Conservation (phyloP, 2,888 invertebrate genomes). For the Pecten maximus region DNA sequence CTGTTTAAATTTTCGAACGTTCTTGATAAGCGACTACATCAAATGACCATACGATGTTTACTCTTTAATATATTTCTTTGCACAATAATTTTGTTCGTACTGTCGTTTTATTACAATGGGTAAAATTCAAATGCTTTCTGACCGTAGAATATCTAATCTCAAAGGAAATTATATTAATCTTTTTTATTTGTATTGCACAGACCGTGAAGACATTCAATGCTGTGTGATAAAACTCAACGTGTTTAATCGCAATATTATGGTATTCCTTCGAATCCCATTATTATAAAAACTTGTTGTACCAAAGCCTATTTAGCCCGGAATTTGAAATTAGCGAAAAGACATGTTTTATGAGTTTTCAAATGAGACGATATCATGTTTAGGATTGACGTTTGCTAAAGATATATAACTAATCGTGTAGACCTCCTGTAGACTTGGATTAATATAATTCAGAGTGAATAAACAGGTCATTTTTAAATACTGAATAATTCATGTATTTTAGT, state of each 20-base stretch:
- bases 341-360: neutral
- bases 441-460: neutral
- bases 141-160: no score
- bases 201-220: neutral
- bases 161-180: no score
- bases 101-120: no score
- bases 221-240: neutral
- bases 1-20: no score
- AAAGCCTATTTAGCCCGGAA: neutral
- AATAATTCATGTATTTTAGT: conserved; percentile 16
- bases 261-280: neutral
- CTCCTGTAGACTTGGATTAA: neutral
- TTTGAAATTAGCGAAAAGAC: neutral
- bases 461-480: neutral
- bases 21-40: no score
- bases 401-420: neutral
- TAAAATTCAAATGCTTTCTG: no score
- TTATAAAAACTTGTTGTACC: neutral
- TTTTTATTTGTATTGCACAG: neutral
- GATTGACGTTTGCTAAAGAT: neutral
- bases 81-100: no score
- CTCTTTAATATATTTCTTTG: no score
- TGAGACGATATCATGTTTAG: neutral
- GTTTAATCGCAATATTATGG: neutral
- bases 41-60: no score